A percentile compares a stretch with the other conserved stretches of the same genome.
phyloP scores from a whole-genome alignment of 1,140 invertebrate species.

The Philotrypesis tridentata region DNA sequence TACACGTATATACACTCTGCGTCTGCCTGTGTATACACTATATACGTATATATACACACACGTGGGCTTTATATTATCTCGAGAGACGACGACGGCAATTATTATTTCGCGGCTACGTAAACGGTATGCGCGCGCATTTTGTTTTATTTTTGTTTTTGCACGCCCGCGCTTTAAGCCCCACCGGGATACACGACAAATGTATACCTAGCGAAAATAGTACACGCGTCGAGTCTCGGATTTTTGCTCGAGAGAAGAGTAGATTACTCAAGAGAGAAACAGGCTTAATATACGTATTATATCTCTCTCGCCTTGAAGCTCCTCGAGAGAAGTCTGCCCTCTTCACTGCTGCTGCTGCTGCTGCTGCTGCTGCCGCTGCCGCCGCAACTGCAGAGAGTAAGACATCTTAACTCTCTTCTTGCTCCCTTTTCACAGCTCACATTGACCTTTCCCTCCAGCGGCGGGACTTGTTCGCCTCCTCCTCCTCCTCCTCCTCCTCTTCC shows the following conservation, averaged over 20 bases:
- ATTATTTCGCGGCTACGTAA: slow-evolving; percentile 21
- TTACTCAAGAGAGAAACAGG: not conserved
- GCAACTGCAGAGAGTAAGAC: slow-evolving; percentile 40
- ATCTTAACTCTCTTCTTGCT: slow-evolving; percentile 49
- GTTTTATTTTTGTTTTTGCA: no score
- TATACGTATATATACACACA: no score
- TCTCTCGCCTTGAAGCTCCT: slow-evolving; percentile 26
- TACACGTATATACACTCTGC: no score
- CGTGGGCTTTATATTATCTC: not conserved
- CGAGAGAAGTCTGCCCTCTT: not conserved
- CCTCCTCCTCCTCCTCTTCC: slow-evolving; percentile 51
- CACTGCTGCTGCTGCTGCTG: not conserved
- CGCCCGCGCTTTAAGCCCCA: no score
- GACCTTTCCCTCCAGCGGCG: slow-evolving; percentile 51
- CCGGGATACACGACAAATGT: no score
- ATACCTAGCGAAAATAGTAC: no score
- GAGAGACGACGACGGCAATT: not conserved
- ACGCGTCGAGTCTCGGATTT: no score
- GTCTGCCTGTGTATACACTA: no score
- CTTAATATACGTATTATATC: slow-evolving; percentile 48
- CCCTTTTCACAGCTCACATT: slow-evolving; percentile 51
- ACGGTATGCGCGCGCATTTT: not conserved
- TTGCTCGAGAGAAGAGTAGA: not conserved
- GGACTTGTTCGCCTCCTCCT: not conserved
- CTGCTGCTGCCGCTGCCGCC: not conserved